Base-by-base conservation (phyloP, 64 coral and sea anemone species). In the Porites australiensis region DNA sequence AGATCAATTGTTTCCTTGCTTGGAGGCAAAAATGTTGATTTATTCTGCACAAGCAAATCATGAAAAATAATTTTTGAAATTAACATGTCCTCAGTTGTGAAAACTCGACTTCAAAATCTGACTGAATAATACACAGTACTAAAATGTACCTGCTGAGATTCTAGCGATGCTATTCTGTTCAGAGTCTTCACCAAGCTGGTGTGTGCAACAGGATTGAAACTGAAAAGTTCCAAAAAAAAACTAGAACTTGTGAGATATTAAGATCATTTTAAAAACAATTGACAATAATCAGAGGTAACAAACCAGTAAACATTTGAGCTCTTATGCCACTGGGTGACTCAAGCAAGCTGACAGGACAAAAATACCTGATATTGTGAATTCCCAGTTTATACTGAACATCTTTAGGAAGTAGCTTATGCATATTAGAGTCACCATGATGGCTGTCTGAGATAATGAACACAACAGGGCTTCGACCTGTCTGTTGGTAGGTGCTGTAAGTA, bases 371-470 rank as follows among this genome's bases (percentile, higher is more conserved):
- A 49, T 88, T 90, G 10, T 89, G 73, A 45, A 96, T 89, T 15
- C 82, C 65, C 18, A 99, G 85, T 51, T 88, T 88, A 19, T 82
- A 61, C 8, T 94, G 90, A 57, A 88, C 14, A 77, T 92, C 90
- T 89, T 99, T 99, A 3, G 98, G 94, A 51, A 99, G 77, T 46
- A 99, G 74, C 20, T 89, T 88, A 72, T 96, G 94, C 6, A 95
- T 90, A 92, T 94, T 99, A 7, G 94, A 91, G 50, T 99, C 98
- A 19, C 90, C 92, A 92, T 88, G 83, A 21, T 96, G 94, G 45
- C 94, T 99, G 73, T 99, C 98, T 8, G 98, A 99, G 61, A 99
- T 52, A 79, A 99, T 92, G 20, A 99, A 96, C 21, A 99, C 98
- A 18, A 99, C 50, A 6, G 92, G 98, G 50, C 92, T 93, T 64